Base-by-base conservation (phyloP, 2,797 vertebrate species). In the Oreochromis grahami region DNA sequence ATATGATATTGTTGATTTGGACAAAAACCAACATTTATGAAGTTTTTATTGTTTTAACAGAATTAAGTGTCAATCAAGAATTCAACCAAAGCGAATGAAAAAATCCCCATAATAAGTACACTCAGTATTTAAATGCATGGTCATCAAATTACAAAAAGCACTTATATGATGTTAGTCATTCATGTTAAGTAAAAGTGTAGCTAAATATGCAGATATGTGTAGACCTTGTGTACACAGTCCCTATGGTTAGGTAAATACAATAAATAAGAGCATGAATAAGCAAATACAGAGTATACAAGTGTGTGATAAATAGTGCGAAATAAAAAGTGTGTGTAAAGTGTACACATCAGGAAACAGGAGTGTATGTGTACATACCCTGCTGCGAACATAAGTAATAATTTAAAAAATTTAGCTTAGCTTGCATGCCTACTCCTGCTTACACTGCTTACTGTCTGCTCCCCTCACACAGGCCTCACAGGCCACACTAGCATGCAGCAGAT, bases 401-500 rank as follows among this genome's bases (percentile, higher is more conserved):
- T 0, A 60, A 77, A 84, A 80, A 36, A 82, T 77, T 90, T 78
- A 85, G 36, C 68, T 81, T 38, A 80, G 85, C 89, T 86, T 81
- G 87, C 65, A n/a, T 88, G 81, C 53, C 58, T 70, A 21, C 68
- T 45, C 68, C 70, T 7, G 29, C 17, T 60, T 34, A 60, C 56
- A 19, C 9, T n/a, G 17, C 6, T 60, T 60, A 45, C 63, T 13
- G 58, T 70, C 79, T 81, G 84, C 32, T 52, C 77, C 78, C 78
- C 60, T n/a, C 79, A 41, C 55, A 43, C 5, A 38, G 81, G 84
- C 84, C 87, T 91, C 24, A 26, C 24, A 26, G 24, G 24, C 24
- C 87, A 87, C 56, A 80, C 60, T 85, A 74, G 79, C 77, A 81
- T 90, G 88, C 89, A 89, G 88, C 89, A 90, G 85, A 91, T 81